Percentiles rank a stretch among this genome's conserved stretches.
Conservation (phyloP, 2,888 invertebrate genomes). For the Lingula anatina region DNA sequence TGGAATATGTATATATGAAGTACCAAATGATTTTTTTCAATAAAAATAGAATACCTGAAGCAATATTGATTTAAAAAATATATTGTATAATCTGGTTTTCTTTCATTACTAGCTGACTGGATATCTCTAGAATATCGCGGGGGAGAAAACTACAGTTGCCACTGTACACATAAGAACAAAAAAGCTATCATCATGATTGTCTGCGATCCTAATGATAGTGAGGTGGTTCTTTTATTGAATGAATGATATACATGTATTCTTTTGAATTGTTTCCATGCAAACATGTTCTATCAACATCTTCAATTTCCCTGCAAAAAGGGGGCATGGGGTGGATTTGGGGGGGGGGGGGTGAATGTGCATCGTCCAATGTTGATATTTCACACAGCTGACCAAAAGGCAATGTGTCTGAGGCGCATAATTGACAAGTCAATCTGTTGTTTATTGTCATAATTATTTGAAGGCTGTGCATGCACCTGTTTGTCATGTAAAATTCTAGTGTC, state of each 20-base stretch:
- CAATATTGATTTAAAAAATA: no score
- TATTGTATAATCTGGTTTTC: background rate
- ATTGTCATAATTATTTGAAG: no score
- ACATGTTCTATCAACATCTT: slow-evolving; percentile 3
- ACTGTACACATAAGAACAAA: slow-evolving; percentile 18
- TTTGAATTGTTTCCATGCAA: background rate
- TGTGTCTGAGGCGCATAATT: no score
- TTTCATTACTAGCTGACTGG: slow-evolving; percentile 29
- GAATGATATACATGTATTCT: background rate
- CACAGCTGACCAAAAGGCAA: slow-evolving; percentile 11
- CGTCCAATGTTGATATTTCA: background rate
- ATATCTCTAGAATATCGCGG: slow-evolving; percentile 26
- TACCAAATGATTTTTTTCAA: no score
- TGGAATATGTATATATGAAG: no score
- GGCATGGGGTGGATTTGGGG: background rate
- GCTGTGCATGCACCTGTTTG: no score
- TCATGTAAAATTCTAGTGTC: no score
- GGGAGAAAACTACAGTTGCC: slow-evolving; percentile 17
- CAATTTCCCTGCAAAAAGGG: no score
- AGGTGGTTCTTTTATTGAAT: slow-evolving; percentile 5
- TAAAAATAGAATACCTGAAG: no score
- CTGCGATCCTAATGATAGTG: slow-evolving; percentile 17
- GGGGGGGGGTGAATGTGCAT: background rate
- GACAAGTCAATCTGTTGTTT: no score
- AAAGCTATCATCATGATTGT: slow-evolving; percentile 27